Percentiles rank a stretch among this genome's conserved stretches.
These are phyloP conservation scores for Rhaphigaster nebulosa DNA, from an alignment of 2,888 invertebrate genomes.

Conservation along the genomic window DNA sequence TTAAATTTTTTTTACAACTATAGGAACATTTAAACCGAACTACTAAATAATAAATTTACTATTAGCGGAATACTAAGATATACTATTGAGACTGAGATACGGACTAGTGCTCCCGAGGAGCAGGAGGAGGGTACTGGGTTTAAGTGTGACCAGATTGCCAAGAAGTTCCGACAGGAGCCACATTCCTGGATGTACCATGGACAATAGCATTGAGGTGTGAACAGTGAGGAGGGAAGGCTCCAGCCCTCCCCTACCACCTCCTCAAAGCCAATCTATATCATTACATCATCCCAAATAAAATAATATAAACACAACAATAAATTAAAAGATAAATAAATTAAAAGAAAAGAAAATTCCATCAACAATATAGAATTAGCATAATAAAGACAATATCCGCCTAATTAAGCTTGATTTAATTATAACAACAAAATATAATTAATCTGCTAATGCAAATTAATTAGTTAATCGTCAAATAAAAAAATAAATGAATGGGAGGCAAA, in stretches of 20 bases:
- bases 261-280: neutral
- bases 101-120: neutral
- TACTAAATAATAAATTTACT: neutral
- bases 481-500: neutral
- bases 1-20: neutral
- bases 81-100: neutral
- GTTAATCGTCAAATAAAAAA: neutral
- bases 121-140: conserved; percentile 53
- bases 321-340: no score
- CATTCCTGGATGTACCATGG: conserved; percentile 63
- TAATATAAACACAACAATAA: no score
- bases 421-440: no score
- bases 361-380: no score
- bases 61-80: neutral
- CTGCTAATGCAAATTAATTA: no score
- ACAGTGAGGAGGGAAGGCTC: conserved; percentile 31
- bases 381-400: no score
- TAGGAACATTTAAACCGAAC: conserved; percentile 4
- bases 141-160: conserved; percentile 59
- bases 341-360: no score
- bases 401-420: no score
- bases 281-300: no score
- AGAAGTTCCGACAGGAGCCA: conserved; percentile 49
- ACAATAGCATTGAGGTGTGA: conserved; percentile 62
- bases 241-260: neutral